Evolutionary conservation across 2,797 vertebrate genomes (phyloP), one percentile per base, ranked within the genome.

Genomic region (Denticeps clupeoides): DNA sequence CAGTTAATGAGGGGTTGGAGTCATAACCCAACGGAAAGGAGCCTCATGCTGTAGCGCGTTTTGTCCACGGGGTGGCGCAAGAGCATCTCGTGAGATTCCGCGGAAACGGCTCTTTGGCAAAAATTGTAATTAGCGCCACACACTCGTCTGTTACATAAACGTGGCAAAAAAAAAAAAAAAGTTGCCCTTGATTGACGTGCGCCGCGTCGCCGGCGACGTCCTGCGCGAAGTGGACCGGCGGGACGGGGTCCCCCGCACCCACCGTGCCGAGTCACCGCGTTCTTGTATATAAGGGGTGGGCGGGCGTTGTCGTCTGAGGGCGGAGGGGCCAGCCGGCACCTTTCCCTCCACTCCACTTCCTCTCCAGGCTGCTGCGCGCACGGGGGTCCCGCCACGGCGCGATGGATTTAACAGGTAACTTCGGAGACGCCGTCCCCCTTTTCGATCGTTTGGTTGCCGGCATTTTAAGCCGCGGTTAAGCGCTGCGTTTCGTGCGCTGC

Each of bases 351-450:
- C n/a, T n/a, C n/a, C 86, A 77, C 77, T 83, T 82, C 71, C 65
- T 76, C 73, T 67, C 49, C 72, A 75, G 80, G 56, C 69, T 72
- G 64, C 71, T 75, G 81, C 68, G 86, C 75, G 69, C 73, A 69
- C 68, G 72, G 66, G 55, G 74, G 67, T 58, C 64, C 61, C 71
- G 62, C 25, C 70, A 41, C 56, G 70, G 72, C 41, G 75, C 41
- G 75, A 92, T 91, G 90, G 87, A 83, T 50, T 64, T 68, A 64
- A 65, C 89, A 91, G 90, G 92, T 95, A 89, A 81, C 21, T 9
- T 38, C 38, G 38, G 18, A 15, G 9, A 16, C 4, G n/a, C n/a
- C n/a, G n/a, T n/a, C n/a, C n/a, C n/a, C n/a, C n/a, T n/a, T n/a
- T n/a, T n/a, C n/a, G n/a, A n/a, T n/a, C n/a, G n/a, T n/a, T n/a